Base-by-base conservation (phyloP, 2,113 vertebrate genomes). In the Pao palembangensis region DNA sequence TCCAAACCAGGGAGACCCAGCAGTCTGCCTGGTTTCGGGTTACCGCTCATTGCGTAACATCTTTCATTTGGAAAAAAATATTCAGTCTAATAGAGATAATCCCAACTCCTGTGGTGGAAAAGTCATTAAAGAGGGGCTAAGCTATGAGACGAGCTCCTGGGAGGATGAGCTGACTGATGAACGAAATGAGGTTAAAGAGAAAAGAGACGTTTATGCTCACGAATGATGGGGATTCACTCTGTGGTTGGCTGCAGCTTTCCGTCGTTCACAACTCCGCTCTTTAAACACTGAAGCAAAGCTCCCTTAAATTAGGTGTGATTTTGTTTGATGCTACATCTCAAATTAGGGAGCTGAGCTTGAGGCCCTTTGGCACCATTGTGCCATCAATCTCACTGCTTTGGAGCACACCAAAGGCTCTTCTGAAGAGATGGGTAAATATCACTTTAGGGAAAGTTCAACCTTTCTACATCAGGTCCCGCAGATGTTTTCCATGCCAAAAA, bases 51-150 rank as follows among this genome's bases (percentile, higher is more conserved):
- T 88, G 84, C 73, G 82, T 58, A 75, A 84, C 88, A 83, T 70
- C 48, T 14, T 85, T 84, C 46, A 84, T 81, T 69, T 88, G 85
- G 85, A 89, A 91, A 90, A 87, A 80, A 79, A 61, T 73, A 64
- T 82, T 81, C 78, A 83, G 43, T 74, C 61, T 78, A 73, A 67
- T 18, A 54, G 38, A 58, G 52, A 58, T 69, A 62, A 80, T 80
- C 71, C 72, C 77, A 75, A 52, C 73, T 60, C 67, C 23, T 56
- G 62, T 54, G 34, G 76, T 86, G 87, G 84, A 87, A 89, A 91
- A 88, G 53, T 67, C 78, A 86, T 88, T 75, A 87, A 57, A 55
- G 55, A 63, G 56, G 59, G 64, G 64, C 73, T 60, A 66, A 80
- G 42, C 15, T 1, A 23, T 31, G 52, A 72, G 62, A 74, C 54